A percentile compares a stretch with the other conserved stretches of the same genome.
These are phyloP conservation scores for Chloroclysta siterata DNA, from an alignment of 2,888 invertebrate genomes.

Conservation along the genomic window DNA sequence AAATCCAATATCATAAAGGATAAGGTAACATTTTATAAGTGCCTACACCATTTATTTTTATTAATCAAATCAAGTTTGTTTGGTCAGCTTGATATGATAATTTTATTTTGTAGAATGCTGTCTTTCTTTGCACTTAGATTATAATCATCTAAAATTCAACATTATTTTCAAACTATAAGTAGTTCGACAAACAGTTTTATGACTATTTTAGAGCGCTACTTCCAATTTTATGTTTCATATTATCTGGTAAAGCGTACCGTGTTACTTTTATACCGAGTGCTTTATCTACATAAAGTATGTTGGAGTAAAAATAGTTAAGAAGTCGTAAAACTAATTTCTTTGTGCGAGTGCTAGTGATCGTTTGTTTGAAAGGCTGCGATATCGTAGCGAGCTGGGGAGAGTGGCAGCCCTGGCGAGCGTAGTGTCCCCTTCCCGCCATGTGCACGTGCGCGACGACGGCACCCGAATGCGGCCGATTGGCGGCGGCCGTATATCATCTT, in stretches of 20 bases:
- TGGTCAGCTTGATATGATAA: no score
- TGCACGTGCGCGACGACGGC: slow-evolving; percentile 76
- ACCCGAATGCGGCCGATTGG: slow-evolving; percentile 74
- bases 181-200: slow-evolving; percentile 25
- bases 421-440: slow-evolving; percentile 62
- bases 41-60: no score
- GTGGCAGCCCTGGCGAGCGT: slow-evolving; percentile 54
- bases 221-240: slow-evolving; percentile 27
- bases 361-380: slow-evolving; percentile 43
- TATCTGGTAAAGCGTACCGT: slow-evolving; percentile 29
- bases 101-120: no score
- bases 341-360: slow-evolving; percentile 36
- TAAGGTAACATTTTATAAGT: neutral
- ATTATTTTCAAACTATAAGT: neutral
- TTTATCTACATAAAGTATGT: slow-evolving; percentile 38
- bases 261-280: slow-evolving; percentile 33
- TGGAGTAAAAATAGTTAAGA: slow-evolving; percentile 43
- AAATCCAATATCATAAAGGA: neutral
- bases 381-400: slow-evolving; percentile 46
- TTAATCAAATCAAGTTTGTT: no score
- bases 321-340: slow-evolving; percentile 50
- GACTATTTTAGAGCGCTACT: slow-evolving; percentile 25
- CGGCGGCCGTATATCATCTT: slow-evolving; percentile 53
- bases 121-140: neutral
- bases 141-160: neutral